Evolutionary conservation across 2,113 vertebrate genomes (phyloP), one percentile per base, ranked within the genome.

Genomic region (Porphyrio hochstetteri): DNA sequence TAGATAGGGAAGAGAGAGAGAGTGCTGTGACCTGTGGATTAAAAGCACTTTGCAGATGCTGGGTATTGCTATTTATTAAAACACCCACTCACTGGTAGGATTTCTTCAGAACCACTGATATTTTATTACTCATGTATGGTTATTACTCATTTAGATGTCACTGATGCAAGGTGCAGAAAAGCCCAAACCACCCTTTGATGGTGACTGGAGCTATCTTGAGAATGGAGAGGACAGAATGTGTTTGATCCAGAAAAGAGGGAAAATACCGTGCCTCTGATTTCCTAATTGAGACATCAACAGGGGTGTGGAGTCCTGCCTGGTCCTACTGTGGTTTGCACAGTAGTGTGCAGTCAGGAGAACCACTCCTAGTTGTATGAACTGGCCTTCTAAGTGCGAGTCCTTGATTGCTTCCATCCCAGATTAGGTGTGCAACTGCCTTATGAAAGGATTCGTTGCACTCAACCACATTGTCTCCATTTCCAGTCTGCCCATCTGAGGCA

Each of bases 31-130:
- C 88, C 87, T 94, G 2, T 84, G 89, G 61, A 89, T 89, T 90
- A 82, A 94, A 93, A 92, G 75, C 31, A 35, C 33, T 74, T 85
- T 82, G 36, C 75, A 95, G 88, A 86, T 94, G 63, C 71, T 82
- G 40, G 25, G 16, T 61, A 88, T 80, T 96, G 31, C 71, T 96
- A 33, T 90, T 94, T 89, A 95, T 96, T 90, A 89, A 95, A 95
- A 95, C 95, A 92, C 96, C 94, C 94, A 96, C 94, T 79, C 91
- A 71, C 89, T 82, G 91, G 74, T 85, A 91, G 81, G 75, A 84
- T 95, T 94, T 97, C 94, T 96, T 95, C 95, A 96, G 93, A 95
- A 89, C 77, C 83, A 91, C 86, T 95, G 93, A 27, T 5, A 63
- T 93, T 96, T 92, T 76, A 95, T 96, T 93, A 96, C 88, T 97